Conservation (phyloP, 2,113 vertebrate species). For the Artemisiospiza belli region DNA sequence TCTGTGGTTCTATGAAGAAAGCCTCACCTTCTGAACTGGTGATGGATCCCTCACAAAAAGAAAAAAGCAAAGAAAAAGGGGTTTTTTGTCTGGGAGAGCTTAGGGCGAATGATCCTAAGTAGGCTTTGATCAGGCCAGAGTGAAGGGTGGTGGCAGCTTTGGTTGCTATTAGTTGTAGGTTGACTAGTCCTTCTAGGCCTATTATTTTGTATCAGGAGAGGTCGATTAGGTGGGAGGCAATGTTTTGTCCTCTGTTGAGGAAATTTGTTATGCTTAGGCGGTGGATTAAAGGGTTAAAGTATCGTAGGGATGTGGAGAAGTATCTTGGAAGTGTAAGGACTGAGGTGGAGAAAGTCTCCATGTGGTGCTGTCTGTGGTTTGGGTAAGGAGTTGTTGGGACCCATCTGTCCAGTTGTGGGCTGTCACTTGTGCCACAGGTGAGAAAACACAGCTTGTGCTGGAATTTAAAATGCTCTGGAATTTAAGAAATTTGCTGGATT, state of each 20-base stretch:
- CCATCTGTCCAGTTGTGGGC: not conserved
- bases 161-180: too few species aligned
- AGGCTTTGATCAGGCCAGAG: too few species aligned
- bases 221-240: too few species aligned
- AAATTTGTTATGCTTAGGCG: too few species aligned
- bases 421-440: not conserved
- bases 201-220: too few species aligned
- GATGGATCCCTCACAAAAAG: accelerated
- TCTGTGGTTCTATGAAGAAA: not conserved
- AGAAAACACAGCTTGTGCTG: not conserved
- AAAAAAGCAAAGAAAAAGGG: too few species aligned
- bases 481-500: not conserved
- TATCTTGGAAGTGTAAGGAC: not conserved
- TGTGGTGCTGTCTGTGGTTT: accelerated
- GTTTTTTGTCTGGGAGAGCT: not conserved
- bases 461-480: not conserved
- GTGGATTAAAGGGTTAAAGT: too few species aligned
- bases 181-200: too few species aligned
- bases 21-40: not conserved
- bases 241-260: too few species aligned
- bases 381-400: not conserved
- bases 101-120: not conserved
- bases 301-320: too few species aligned
- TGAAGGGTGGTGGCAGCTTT: too few species aligned
- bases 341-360: not conserved